Base-by-base conservation (phyloP, 2,888 invertebrate genomes). In the Abrostola triplasia region DNA sequence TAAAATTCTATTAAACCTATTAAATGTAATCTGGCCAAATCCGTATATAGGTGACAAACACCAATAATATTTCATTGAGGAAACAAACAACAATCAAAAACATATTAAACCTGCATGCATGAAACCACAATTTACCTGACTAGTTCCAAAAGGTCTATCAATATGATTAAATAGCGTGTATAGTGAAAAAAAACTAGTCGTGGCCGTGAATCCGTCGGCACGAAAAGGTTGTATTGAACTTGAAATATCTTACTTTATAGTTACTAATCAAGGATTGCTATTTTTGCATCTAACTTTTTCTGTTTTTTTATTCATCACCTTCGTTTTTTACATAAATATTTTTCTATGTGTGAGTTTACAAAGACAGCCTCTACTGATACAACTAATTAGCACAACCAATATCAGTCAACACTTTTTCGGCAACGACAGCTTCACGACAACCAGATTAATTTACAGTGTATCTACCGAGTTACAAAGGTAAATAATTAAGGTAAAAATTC, bases 1-100 rank as follows among this genome's bases (percentile, higher is more conserved):
- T 47, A 36, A 38, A n/a, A 57, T 47, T 53, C 52, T 48, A 59
- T 47, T 40, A 55, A 35, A 50, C 37, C 24, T 13, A 47, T 8
- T 10, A 36, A 37, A 47, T 38, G 10, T 47, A 51, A 13, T 6
- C 52, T 52, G 5, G 10, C 51, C n/a, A 40, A 1, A 7, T 9
- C 40, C 7, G 7, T 7, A 9, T 4, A 24, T 24, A 24, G 24
- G 24, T 24, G 24, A 13, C 42, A 44, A 44, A 5, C 42, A 6
- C 6, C 5, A n/a, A 6, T 13, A 44, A n/a, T 4, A n/a, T 5
- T n/a, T 7, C 1, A 6, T 9, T 7, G 8, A 13, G 13, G 13
- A 24, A 47, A 47, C 5, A 41, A 44, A 44, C 6, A 13, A 44
- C 44, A 44, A 13, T 7, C 7, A 44, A 9, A 44, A 44, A 24